A percentile compares a stretch with the other conserved stretches of the same genome.
Evolutionary conservation across 2,888 invertebrate species (phyloP).

Genomic region (Metacarcinus magister): DNA sequence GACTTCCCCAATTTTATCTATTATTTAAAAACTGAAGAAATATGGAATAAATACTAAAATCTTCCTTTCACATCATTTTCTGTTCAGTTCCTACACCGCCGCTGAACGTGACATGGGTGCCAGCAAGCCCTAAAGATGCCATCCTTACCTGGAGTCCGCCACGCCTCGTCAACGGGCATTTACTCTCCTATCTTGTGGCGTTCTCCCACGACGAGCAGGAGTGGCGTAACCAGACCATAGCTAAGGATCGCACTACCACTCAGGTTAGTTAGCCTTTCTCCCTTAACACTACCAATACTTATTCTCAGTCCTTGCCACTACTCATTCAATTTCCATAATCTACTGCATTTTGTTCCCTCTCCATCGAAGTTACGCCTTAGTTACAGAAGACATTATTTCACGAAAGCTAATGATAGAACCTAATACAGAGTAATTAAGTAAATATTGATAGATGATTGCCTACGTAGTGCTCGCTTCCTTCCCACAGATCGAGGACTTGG

Average conservation of each 20-base stretch:
- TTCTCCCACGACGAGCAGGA: slow-evolving; percentile 70
- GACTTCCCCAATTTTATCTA: background rate
- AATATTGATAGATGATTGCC: background rate
- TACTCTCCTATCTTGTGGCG: slow-evolving; percentile 63
- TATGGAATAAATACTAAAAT: background rate
- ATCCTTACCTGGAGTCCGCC: slow-evolving; percentile 67
- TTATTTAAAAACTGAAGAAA: background rate
- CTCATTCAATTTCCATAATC: no score
- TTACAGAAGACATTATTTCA: background rate
- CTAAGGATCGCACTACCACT: slow-evolving; percentile 50
- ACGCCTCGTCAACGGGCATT: slow-evolving; percentile 59
- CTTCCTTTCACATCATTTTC: background rate
- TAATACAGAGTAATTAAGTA: background rate
- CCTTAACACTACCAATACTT: background rate
- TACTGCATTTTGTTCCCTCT: no score
- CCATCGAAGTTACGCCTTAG: no score
- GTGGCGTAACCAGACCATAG: slow-evolving; percentile 68
- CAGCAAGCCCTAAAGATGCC: slow-evolving; percentile 69
- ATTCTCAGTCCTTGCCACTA: background rate
- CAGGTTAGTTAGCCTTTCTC: slow-evolving; percentile 44
- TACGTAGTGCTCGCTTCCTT: background rate
- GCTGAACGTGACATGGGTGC: slow-evolving; percentile 69
- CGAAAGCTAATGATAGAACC: background rate
- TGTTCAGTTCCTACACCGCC: slow-evolving; percentile 67
- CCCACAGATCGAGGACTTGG: slow-evolving; percentile 72